phyloP scores from a whole-genome alignment of 2,113 vertebrate genomes.

The Cygnus atratus region DNA sequence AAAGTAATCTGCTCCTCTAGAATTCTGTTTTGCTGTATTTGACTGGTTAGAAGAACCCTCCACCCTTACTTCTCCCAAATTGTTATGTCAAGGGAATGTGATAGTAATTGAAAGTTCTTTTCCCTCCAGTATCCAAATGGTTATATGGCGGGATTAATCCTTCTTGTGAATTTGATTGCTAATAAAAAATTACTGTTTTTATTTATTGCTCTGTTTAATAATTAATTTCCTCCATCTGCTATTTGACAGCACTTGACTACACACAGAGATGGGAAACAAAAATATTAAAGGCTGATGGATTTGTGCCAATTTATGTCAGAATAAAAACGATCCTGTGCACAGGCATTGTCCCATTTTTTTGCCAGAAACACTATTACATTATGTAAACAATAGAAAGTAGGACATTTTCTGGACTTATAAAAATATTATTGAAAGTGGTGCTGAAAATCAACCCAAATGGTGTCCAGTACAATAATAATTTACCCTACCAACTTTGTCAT shows the following conservation, averaged over 20 bases:
- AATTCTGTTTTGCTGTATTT: not conserved
- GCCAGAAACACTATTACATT: not conserved
- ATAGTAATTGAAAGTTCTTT: constrained; percentile 45
- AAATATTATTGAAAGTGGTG: not conserved
- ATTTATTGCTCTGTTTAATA: constrained; percentile 46
- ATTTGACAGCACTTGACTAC: not conserved
- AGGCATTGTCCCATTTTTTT: not conserved
- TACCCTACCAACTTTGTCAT: not conserved
- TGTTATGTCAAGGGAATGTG: not conserved
- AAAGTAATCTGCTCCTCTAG: not conserved
- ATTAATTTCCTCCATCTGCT: constrained; percentile 34
- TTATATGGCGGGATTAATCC: constrained; percentile 5
- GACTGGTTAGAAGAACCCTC: constrained; percentile 8
- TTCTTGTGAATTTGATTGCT: constrained; percentile 25
- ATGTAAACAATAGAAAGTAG: constrained; percentile 1
- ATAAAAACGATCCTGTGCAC: not conserved
- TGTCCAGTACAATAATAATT: not conserved
- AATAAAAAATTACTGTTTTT: constrained; percentile 15
- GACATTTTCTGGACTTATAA: not conserved
- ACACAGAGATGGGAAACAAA: not conserved
- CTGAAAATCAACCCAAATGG: not conserved
- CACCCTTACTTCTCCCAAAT: not conserved
- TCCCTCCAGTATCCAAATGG: not conserved
- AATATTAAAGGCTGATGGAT: not conserved
- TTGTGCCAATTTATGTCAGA: not conserved